Base-by-base conservation (phyloP, 2,113 vertebrate species). In the Albula goreensis region DNA sequence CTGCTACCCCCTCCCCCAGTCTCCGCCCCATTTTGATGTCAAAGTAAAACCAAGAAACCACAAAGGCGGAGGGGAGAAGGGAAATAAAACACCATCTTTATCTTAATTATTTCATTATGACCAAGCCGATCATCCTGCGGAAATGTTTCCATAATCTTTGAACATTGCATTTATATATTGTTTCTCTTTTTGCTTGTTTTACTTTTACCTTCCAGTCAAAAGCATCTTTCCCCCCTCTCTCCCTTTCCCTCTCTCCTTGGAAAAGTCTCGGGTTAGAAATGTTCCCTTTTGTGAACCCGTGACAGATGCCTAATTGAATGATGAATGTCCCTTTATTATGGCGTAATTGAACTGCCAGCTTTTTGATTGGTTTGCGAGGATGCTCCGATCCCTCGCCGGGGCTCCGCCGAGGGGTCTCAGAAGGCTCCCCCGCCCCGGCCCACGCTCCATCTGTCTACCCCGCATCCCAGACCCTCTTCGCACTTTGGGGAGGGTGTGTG, bases 221-320 rank as follows among this genome's bases (percentile, higher is more conserved):
- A 17, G 78, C 48, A 2, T 79, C 78, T 79, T 79, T 17, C 78
- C 48, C 51, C 74, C 50, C 93, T 57, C n/a, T 90, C 92, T 94
- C 93, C 93, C 90, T 95, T 89, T 90, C 93, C 94, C 91, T 93
- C 95, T 93, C 22, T 48, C 48, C 12, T 56, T n/a, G 25, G 17
- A 17, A 52, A 63, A 95, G 94, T 95, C 92, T 95, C 94, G 95
- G 96, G 94, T 96, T 95, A 92, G 94, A 96, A 96, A 93, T 96
- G 94, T 96, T 96, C 93, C 93, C 96, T 95, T 97, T 96, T 97
- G 96, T 97, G 96, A 95, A 95, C 93, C 90, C 91, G 90, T 98
- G 98, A 98, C 98, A 99, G 97, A 97, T 97, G 97, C 97, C 96
- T 99, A 99, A 99, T 99, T 99, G 97, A 99, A 99, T 99, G 98